These are phyloP conservation scores for Coleophora flavipennella DNA, from an alignment of 2,888 invertebrate species.

Conservation along the genomic window DNA sequence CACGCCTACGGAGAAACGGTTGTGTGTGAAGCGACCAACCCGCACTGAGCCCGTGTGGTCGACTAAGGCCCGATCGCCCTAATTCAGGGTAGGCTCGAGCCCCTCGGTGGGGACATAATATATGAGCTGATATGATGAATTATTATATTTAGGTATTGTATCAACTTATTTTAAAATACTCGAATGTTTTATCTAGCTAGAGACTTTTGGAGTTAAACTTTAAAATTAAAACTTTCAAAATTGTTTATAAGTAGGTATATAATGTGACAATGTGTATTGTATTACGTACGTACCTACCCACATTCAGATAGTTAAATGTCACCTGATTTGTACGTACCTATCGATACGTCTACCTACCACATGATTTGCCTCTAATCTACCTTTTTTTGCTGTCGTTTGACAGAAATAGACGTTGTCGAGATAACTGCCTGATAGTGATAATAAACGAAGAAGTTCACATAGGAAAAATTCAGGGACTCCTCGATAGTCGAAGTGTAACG, in stretches of 20 bases:
- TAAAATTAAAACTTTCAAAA: constrained; percentile 23
- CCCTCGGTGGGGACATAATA: too few species aligned
- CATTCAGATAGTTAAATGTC: too few species aligned
- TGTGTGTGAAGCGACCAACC: too few species aligned
- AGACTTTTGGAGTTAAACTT: constrained; percentile 16
- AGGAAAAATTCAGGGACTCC: constrained; percentile 1
- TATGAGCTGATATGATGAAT: too few species aligned
- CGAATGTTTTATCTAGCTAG: constrained; percentile 8
- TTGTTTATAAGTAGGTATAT: constrained; percentile 30
- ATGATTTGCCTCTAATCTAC: constrained; percentile 29
- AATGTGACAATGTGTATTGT: too few species aligned
- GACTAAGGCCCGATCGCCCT: too few species aligned
- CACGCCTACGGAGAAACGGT: too few species aligned
- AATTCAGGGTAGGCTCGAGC: too few species aligned
- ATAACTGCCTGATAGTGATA: constrained; percentile 13
- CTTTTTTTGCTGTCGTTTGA: constrained; percentile 14
- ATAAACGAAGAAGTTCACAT: constrained; percentile 8
- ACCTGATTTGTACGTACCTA: constrained; percentile 40
- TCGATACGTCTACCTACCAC: constrained; percentile 30
- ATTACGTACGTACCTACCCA: too few species aligned
- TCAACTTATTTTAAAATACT: constrained; percentile 23
- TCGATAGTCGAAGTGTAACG: too few species aligned
- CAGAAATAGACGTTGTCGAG: constrained; percentile 13
- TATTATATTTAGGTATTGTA: too few species aligned
- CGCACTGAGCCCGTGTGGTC: too few species aligned